Evolutionary conservation across 2,113 vertebrate genomes (phyloP).

Genomic region (Ameiurus melas): DNA sequence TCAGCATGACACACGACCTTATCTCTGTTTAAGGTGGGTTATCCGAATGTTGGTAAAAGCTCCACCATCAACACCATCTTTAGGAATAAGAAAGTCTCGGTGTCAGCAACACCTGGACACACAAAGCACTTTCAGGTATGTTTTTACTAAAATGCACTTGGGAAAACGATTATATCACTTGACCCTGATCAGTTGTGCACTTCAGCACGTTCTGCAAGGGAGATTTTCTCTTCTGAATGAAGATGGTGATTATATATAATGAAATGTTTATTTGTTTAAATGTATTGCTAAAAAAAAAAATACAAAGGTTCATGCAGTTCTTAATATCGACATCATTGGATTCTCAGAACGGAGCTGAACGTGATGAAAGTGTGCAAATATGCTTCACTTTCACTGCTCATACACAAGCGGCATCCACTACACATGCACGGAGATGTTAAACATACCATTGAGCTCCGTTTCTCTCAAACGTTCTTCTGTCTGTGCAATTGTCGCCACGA

Average conservation of each 20-base stretch:
- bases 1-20: neutral
- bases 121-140: constrained; percentile 98
- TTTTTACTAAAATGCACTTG: neutral
- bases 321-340: too few species aligned
- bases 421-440: too few species aligned
- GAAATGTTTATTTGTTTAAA: neutral
- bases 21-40: constrained; percentile 81
- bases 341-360: neutral
- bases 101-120: constrained; percentile 94
- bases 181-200: neutral
- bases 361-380: neutral
- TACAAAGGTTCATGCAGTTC: neutral
- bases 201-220: neutral
- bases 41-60: constrained; percentile 98
- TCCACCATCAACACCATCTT: constrained; percentile 97
- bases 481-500: too few species aligned
- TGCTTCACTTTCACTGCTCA: too few species aligned
- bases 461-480: too few species aligned
- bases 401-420: too few species aligned
- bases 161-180: neutral
- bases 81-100: constrained; percentile 94
- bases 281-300: too few species aligned
- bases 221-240: neutral
- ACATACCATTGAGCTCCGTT: too few species aligned
- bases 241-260: neutral